These are phyloP conservation scores for Myoxocephalus aenaeus DNA, from an alignment of 2,797 vertebrate species.

Conservation along the genomic window DNA sequence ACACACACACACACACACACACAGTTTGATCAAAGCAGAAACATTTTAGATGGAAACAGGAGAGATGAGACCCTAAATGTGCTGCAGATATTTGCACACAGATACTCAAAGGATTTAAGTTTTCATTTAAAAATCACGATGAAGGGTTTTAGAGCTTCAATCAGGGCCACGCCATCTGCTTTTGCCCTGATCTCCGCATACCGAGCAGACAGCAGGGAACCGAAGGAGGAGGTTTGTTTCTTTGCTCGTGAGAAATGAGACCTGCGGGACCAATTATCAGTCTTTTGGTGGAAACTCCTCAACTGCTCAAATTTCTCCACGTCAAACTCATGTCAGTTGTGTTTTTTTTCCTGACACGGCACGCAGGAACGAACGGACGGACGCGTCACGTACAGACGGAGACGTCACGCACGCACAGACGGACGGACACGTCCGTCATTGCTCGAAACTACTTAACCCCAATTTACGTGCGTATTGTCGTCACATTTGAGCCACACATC, in stretches of 20 bases:
- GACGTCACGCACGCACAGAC: too few relatives aligned
- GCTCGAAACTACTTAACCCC: too few relatives aligned
- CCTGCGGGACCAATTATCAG: slow-evolving; percentile 4
- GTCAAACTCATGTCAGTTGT: too few relatives aligned
- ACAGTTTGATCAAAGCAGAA: not conserved
- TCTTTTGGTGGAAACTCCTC: not conserved
- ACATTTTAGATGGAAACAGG: not conserved
- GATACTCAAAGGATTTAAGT: slow-evolving; percentile 46
- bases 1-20: not conserved
- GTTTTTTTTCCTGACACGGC: too few relatives aligned
- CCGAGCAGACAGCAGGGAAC: slow-evolving; percentile 10
- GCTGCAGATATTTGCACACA: slow-evolving; percentile 6
- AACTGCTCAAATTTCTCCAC: not conserved
- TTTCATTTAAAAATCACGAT: slow-evolving; percentile 38
- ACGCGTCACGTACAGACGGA: too few relatives aligned
- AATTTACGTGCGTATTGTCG: not conserved
- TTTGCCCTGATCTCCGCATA: slow-evolving; percentile 29
- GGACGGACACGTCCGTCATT: not conserved
- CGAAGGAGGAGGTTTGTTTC: slow-evolving; percentile 8
- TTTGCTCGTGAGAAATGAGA: slow-evolving; percentile 21
- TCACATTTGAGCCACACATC: not conserved
- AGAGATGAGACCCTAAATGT: not conserved
- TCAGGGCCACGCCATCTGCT: slow-evolving; percentile 65
- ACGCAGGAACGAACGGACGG: too few relatives aligned
- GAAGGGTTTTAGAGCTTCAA: slow-evolving; percentile 46